Evolutionary conservation across 1,140 invertebrate genomes (phyloP).

Genomic region (Popillia japonica): DNA sequence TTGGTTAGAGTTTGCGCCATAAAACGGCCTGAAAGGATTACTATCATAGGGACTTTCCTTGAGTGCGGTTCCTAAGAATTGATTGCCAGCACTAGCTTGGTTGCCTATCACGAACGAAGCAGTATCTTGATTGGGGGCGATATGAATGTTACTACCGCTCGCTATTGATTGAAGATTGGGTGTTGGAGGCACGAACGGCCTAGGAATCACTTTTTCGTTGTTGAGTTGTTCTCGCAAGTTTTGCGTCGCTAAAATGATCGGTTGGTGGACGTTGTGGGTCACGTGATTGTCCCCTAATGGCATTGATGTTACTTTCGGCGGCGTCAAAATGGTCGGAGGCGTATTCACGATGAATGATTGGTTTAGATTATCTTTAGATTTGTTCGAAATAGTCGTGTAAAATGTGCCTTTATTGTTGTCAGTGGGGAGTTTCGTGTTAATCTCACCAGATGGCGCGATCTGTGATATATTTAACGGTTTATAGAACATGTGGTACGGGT

Average conservation of each 20-base stretch:
- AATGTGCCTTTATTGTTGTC: not conserved
- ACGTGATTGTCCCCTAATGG: conserved; percentile 58
- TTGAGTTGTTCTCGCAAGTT: conserved; percentile 58
- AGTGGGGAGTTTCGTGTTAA: conserved; percentile 39
- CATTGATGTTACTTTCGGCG: conserved; percentile 56
- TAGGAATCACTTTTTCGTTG: conserved; percentile 54
- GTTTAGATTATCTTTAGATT: conserved; percentile 13
- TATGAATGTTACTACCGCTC: conserved; percentile 69
- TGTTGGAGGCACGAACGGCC: conserved; percentile 44
- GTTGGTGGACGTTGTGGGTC: conserved; percentile 45
- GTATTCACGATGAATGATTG: not conserved
- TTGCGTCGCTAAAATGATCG: conserved; percentile 57
- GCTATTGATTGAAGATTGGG: conserved; percentile 46
- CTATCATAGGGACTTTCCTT: conserved; percentile 62
- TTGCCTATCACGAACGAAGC: conserved; percentile 72
- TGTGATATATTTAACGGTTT: conserved; percentile 33
- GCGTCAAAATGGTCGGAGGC: not conserved
- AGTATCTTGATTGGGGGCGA: conserved; percentile 69
- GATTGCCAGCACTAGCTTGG: conserved; percentile 66
- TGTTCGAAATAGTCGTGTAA: not conserved
- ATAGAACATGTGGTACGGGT: not conserved
- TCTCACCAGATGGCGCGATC: conserved; percentile 19
- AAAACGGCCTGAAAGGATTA: conserved; percentile 56
- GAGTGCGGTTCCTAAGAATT: conserved; percentile 61
- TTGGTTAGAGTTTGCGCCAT: conserved; percentile 45